Percentiles rank a stretch among this genome's conserved stretches.
phyloP scores from a whole-genome alignment of 2,888 invertebrate genomes.

The Drosophila diplacantha region DNA sequence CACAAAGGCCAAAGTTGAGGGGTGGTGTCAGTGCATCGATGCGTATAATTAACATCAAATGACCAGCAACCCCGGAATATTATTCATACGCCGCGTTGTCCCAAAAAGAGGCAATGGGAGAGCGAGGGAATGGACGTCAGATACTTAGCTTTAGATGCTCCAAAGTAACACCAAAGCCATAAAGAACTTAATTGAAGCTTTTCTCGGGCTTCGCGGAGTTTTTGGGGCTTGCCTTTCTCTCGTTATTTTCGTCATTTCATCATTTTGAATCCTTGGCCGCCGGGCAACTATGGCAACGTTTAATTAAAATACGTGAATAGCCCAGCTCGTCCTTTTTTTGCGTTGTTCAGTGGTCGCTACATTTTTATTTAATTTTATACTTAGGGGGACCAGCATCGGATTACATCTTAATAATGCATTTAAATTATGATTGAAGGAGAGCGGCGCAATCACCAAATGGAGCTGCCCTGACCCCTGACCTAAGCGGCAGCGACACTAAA shows the following conservation, averaged over 20 bases:
- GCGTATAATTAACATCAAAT: conserved; percentile 69
- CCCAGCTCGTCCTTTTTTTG: not conserved
- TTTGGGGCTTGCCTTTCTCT: conserved; percentile 42
- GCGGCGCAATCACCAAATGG: conserved; percentile 17
- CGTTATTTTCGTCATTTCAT: conserved; percentile 23
- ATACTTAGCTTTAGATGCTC: conserved; percentile 13
- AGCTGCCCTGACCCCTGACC: conserved; percentile 31
- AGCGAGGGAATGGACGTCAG: not conserved
- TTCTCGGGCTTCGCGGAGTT: conserved; percentile 42
- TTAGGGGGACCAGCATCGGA: conserved; percentile 13
- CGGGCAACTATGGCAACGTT: conserved; percentile 62
- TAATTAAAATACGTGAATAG: conserved; percentile 54
- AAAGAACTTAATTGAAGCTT: conserved; percentile 58
- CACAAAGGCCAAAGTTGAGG: conserved; percentile 44
- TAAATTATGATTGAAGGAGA: conserved; percentile 18
- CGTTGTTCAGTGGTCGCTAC: not conserved
- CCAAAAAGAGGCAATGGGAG: conserved; percentile 2
- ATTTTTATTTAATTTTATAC: conserved; percentile 13
- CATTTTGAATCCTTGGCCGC: conserved; percentile 35
- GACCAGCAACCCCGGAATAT: conserved; percentile 30
- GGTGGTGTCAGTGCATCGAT: conserved; percentile 45
- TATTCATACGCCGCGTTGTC: conserved; percentile 43
- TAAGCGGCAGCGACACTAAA: conserved; percentile 47
- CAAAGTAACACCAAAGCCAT: conserved; percentile 31
- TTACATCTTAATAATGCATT: conserved; percentile 26